Percentiles rank a stretch among this genome's conserved stretches.
Evolutionary conservation across 2,888 invertebrate genomes (phyloP).

Genomic region (Eupithecia tripunctaria): DNA sequence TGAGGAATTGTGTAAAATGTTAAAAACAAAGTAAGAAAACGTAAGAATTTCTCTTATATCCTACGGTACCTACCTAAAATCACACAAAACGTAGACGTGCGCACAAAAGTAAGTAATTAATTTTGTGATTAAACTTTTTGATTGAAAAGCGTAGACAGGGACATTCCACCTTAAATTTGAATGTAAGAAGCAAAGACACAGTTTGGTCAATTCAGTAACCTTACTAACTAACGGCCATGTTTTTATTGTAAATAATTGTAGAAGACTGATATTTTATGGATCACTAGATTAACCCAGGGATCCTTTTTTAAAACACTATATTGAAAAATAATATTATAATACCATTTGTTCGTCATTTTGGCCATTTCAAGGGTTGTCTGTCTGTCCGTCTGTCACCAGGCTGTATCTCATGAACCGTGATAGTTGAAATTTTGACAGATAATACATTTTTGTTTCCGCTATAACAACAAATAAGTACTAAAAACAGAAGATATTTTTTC

Average conservation of each 20-base stretch:
- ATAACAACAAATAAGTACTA: no score
- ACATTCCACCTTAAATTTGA: conserved; percentile 14
- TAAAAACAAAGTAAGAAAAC: background rate
- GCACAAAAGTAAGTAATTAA: conserved; percentile 45
- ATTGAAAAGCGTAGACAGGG: conserved; percentile 38
- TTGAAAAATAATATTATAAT: no score
- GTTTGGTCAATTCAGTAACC: conserved; percentile 8
- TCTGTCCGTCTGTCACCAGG: no score
- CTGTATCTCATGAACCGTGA: no score
- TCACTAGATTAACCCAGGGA: background rate
- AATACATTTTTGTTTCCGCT: no score
- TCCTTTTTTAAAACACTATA: background rate
- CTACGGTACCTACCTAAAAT: background rate
- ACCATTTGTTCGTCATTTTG: no score
- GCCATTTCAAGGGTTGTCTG: no score
- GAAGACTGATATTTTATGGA: background rate
- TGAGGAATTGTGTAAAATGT: background rate
- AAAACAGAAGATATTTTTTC: no score
- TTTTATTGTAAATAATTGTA: background rate
- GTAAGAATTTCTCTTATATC: background rate
- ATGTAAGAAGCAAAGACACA: conserved; percentile 11
- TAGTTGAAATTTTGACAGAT: no score
- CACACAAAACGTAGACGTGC: conserved; percentile 6
- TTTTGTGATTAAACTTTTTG: conserved; percentile 49
- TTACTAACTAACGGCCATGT: background rate